Evolutionary conservation across 2,797 vertebrate species (phyloP), one percentile per base, ranked within the genome.

Genomic region (Paguma larvata): DNA sequence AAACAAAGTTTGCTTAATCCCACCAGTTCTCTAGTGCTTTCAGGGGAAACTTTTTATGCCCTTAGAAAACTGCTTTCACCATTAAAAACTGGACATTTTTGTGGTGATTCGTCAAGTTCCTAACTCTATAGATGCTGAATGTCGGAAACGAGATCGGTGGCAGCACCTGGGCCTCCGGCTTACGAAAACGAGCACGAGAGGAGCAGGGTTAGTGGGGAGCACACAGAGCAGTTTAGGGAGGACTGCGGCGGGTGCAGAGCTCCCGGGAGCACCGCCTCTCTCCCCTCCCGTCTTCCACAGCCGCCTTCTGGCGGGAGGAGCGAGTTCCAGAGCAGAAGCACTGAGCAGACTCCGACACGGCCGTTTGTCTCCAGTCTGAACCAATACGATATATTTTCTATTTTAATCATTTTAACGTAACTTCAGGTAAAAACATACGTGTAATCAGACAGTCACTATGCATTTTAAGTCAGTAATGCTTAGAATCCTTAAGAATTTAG

Each of bases 311-410:
- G 88, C 34, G n/a, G 92, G 83, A 96, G 90, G 97, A 88, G 73
- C 89, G 96, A 90, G 73, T 75, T 89, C 67, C n/a, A n/a, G 41
- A 38, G 2, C 23, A 53, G 86, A 97, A 83, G 67, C 65, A 30
- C 80, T 53, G 88, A 0, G 56, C 30, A 25, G 16, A 13, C 48
- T 90, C 70, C 95, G 87, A 1, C 14, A 19, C 18, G 80, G 85
- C 53, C 30, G 96, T 97, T 97, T 96, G 73, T 96, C 62, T 82
- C 51, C 89, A 6, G 70, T 63, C 68, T 91, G 75, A 93, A 56
- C 78, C 0, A 84, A 79, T 0, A 1, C 41, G 56, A 80, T 62
- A 73, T 44, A 9, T 89, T 77, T 95, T 41, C 86, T 96, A 1
- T 89, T 44, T 78, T 80, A 87, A 65, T 82, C 23, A 70, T 23